These are phyloP conservation scores for Achroia grisella DNA, from an alignment of 1,140 invertebrate genomes.

Conservation along the genomic window DNA sequence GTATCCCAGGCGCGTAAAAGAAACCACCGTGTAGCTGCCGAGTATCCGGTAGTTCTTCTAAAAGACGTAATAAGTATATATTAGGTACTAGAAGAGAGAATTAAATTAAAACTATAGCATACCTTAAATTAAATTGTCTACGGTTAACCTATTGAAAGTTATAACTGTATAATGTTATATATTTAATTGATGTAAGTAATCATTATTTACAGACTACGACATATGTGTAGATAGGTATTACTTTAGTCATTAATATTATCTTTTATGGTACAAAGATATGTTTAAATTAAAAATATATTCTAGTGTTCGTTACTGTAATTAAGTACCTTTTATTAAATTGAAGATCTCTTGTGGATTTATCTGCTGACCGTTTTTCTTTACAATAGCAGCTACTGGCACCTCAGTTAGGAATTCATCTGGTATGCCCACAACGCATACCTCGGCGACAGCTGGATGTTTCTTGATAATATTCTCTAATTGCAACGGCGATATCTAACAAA, in stretches of 20 bases:
- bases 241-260: too few relatives aligned
- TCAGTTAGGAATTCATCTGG: constrained; percentile 14
- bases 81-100: neutral
- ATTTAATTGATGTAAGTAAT: too few relatives aligned
- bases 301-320: too few relatives aligned
- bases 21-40: constrained; percentile 12
- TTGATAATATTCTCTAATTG: constrained; percentile 21
- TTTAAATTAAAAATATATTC: too few relatives aligned
- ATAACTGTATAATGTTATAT: too few relatives aligned
- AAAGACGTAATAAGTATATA: constrained; percentile 2
- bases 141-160: too few relatives aligned
- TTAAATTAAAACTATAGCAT: too few relatives aligned
- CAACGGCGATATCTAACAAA: constrained; percentile 20
- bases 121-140: too few relatives aligned
- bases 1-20: constrained; percentile 17
- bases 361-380: constrained; percentile 12
- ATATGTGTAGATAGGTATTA: too few relatives aligned
- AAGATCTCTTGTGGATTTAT: constrained; percentile 19
- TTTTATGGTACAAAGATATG: too few relatives aligned
- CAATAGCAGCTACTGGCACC: constrained; percentile 17
- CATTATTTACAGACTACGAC: too few relatives aligned
- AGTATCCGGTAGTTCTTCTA: constrained; percentile 12
- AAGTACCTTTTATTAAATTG: constrained; percentile 15
- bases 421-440: constrained; percentile 20
- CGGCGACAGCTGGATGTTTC: constrained; percentile 12